A percentile compares a stretch with the other conserved stretches of the same genome.
phyloP scores from a whole-genome alignment of 1,140 invertebrate species.

The Scaptomyza graminum region DNA sequence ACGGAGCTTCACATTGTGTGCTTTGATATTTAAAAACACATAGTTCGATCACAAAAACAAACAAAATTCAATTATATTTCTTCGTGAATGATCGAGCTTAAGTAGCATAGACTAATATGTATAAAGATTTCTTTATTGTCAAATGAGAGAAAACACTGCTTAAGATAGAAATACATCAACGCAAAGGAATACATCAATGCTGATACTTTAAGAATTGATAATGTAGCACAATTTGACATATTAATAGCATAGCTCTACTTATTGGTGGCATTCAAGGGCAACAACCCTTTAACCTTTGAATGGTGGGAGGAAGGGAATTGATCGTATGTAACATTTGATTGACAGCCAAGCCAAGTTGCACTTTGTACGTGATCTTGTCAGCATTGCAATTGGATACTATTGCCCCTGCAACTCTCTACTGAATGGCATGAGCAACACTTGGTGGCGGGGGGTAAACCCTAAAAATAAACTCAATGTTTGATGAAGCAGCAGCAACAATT shows the following conservation, averaged over 20 bases:
- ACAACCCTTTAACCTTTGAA: conserved; percentile 49
- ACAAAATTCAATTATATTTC: no score
- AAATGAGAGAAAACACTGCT: no score
- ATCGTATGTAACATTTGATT: conserved; percentile 57
- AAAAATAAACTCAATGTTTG: conserved; percentile 58
- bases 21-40: no score
- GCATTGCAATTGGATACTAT: conserved; percentile 72
- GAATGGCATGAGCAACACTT: conserved; percentile 41
- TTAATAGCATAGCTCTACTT: conserved; percentile 17
- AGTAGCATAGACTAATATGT: no score
- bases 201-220: no score
- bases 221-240: background rate
- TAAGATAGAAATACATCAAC: no score
- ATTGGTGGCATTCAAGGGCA: conserved; percentile 39
- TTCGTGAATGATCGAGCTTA: no score
- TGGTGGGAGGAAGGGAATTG: background rate
- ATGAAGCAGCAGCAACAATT: conserved; percentile 52
- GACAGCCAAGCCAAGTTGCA: conserved; percentile 69
- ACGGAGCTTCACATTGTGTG: no score
- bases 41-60: no score
- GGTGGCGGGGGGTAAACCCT: conserved; percentile 56
- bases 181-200: no score
- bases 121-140: no score
- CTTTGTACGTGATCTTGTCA: conserved; percentile 77
- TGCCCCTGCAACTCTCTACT: conserved; percentile 17